A percentile compares a stretch with the other conserved stretches of the same genome.
These are phyloP conservation scores for Astropecten irregularis DNA, from an alignment of 53 echinoderm and acorn worm species.

Conservation along the genomic window DNA sequence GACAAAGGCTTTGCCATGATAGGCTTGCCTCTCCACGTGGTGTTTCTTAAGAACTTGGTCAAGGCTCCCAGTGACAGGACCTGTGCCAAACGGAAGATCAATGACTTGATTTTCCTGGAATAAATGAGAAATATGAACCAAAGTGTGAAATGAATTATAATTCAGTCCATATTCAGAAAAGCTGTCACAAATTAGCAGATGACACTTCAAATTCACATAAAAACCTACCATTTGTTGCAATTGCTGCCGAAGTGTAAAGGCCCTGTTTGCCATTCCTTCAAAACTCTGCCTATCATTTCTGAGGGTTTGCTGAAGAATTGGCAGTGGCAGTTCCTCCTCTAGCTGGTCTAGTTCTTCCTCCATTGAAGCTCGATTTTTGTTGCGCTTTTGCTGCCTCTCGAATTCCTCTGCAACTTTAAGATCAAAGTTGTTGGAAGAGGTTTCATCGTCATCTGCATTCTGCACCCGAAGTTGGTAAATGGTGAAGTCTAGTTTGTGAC, in stretches of 20 bases:
- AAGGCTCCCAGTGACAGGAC: conserved; percentile 12
- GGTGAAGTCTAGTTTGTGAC: conserved; percentile 11
- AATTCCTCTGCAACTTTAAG: background rate
- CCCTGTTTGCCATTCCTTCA: background rate
- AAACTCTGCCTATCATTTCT: too few species aligned
- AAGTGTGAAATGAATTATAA: background rate
- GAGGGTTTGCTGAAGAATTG: background rate
- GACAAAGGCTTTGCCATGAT: conserved; percentile 19
- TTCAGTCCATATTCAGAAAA: background rate
- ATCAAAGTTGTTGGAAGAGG: background rate
- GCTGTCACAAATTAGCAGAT: background rate
- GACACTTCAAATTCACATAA: too few species aligned
- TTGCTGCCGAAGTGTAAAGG: background rate
- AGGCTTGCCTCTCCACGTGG: background rate
- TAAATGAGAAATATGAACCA: too few species aligned
- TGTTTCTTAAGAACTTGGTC: conserved; percentile 2
- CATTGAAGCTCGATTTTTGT: background rate
- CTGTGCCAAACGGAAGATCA: conserved; percentile 1
- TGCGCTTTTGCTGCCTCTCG: background rate
- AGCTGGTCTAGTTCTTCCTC: background rate
- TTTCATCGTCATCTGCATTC: background rate
- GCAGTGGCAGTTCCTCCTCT: conserved; percentile 24
- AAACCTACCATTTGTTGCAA: background rate
- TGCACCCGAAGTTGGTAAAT: background rate
- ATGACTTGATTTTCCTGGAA: background rate